Evolutionary conservation across 2,888 invertebrate species (phyloP).

Genomic region (Theretra japonica): DNA sequence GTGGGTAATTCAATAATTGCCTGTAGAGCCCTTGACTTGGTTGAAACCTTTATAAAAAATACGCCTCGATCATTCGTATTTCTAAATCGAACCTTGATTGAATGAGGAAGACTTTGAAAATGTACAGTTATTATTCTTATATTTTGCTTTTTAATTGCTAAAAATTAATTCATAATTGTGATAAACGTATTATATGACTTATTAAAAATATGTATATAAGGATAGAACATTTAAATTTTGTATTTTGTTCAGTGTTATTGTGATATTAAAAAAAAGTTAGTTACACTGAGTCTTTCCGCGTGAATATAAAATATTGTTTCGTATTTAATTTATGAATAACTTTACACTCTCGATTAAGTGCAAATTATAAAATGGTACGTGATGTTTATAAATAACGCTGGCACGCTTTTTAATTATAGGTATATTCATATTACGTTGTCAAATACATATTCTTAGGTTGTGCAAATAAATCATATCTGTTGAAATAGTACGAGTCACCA

Average conservation of each 20-base stretch:
- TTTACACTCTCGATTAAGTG: neutral
- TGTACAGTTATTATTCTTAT: slow-evolving; percentile 11
- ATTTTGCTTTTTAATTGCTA: neutral
- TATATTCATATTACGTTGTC: neutral
- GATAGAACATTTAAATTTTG: no score
- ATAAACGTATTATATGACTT: no score
- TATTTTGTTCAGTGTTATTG: no score
- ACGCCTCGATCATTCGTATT: slow-evolving; percentile 31
- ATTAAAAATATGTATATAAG: no score
- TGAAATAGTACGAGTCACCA: neutral
- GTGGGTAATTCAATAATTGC: slow-evolving; percentile 50
- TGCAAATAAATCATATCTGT: neutral
- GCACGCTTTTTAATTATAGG: neutral
- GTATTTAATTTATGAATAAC: neutral
- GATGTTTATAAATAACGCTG: neutral
- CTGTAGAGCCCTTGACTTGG: slow-evolving; percentile 49
- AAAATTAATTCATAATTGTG: neutral
- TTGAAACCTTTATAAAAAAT: slow-evolving; percentile 46
- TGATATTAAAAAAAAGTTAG: no score
- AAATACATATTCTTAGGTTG: neutral
- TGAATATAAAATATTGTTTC: neutral
- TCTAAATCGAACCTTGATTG: slow-evolving; percentile 27
- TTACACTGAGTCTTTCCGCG: no score
- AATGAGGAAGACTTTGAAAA: slow-evolving; percentile 25
- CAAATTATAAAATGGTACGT: neutral